phyloP scores from a whole-genome alignment of 2,888 invertebrate genomes.

The Pocota personata region DNA sequence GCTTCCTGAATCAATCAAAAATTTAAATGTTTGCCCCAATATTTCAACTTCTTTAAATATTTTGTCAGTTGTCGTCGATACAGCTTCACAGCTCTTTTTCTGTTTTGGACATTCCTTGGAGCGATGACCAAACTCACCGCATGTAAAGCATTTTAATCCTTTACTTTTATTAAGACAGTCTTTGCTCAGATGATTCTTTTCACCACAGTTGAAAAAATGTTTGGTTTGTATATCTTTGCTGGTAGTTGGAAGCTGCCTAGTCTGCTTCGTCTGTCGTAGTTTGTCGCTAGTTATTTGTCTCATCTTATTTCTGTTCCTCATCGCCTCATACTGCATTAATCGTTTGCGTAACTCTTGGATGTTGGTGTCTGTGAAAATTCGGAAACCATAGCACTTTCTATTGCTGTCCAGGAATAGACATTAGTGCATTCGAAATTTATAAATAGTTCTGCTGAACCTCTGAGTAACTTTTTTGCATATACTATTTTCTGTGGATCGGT shows the following conservation, averaged over 20 bases:
- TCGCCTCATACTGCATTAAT: background rate
- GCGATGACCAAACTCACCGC: background rate
- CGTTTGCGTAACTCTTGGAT: background rate
- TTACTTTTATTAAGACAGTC: background rate
- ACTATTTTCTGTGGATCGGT: constrained; percentile 21
- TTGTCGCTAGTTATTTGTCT: background rate
- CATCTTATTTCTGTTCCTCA: background rate
- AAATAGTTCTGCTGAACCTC: constrained; percentile 23
- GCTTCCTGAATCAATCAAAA: constrained; percentile 1
- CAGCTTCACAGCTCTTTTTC: background rate
- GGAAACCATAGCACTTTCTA: background rate
- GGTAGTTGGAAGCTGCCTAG: background rate
- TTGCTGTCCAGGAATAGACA: constrained; percentile 7
- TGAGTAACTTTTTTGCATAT: constrained; percentile 16
- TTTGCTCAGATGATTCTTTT: background rate
- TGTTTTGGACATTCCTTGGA: background rate
- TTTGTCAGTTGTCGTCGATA: background rate
- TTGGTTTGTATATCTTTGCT: background rate
- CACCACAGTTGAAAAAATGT: background rate
- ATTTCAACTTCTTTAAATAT: background rate
- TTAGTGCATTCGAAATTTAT: background rate
- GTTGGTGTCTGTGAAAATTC: constrained; percentile 13
- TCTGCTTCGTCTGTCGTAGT: background rate
- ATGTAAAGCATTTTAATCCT: background rate
- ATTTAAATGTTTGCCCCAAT: background rate